These are phyloP conservation scores for Oriolus oriolus DNA, from an alignment of 2,113 vertebrate genomes.

Conservation along the genomic window DNA sequence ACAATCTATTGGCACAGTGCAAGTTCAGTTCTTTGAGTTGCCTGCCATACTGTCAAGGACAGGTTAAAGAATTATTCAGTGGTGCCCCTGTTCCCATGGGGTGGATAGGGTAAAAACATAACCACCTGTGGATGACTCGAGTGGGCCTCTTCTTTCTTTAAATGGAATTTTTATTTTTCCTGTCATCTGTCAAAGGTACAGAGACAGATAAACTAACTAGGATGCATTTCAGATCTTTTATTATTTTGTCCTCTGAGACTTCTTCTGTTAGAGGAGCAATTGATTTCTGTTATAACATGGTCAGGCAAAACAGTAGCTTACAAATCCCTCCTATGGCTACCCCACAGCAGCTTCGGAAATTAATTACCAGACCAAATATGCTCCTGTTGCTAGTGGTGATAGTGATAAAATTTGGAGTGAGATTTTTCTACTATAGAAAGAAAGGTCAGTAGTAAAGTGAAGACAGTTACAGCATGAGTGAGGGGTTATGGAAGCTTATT, in stretches of 20 bases:
- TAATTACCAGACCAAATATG: neutral
- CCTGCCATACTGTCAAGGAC: neutral
- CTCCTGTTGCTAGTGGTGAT: neutral
- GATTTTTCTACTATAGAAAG: neutral
- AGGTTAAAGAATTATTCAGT: neutral
- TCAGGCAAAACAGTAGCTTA: constrained; percentile 18
- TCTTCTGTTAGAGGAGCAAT: constrained; percentile 8
- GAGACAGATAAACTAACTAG: neutral
- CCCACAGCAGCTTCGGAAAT: constrained; percentile 33
- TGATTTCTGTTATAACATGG: constrained; percentile 36
- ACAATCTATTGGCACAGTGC: neutral
- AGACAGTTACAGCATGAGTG: neutral
- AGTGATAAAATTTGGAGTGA: constrained; percentile 17
- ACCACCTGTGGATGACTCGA: neutral
- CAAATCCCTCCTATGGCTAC: constrained; percentile 30
- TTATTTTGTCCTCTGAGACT: neutral
- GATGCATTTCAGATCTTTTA: neutral
- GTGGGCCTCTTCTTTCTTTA: neutral
- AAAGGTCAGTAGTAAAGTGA: neutral
- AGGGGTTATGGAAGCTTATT: neutral
- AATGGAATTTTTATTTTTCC: neutral
- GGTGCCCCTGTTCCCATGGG: neutral
- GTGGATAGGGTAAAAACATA: neutral
- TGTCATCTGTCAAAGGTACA: neutral
- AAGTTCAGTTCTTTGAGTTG: neutral